Percentiles rank a stretch among this genome's conserved stretches.
phyloP scores from a whole-genome alignment of 1,140 invertebrate genomes.

The Drosophila sucinea region DNA sequence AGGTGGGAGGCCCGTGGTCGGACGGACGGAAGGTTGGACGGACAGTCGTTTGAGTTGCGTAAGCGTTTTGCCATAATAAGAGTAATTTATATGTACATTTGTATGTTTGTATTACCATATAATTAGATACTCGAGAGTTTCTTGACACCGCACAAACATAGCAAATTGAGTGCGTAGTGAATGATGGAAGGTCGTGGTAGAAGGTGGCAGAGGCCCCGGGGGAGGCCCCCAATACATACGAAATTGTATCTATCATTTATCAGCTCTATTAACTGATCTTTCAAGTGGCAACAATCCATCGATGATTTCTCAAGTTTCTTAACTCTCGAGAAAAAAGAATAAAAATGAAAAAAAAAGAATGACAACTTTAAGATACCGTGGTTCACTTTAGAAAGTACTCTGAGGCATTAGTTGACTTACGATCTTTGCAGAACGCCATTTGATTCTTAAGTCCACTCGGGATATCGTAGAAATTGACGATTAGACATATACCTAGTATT shows the following conservation, averaged over 20 bases:
- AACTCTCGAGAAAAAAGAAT: background rate
- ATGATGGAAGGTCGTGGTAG: slow-evolving; percentile 22
- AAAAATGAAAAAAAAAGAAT: slow-evolving; percentile 30
- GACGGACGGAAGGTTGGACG: background rate
- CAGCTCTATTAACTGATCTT: slow-evolving; percentile 76
- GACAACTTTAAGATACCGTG: background rate
- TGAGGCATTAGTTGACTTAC: too few species aligned
- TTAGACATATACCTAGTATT: too few species aligned
- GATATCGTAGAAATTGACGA: too few species aligned
- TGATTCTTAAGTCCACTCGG: too few species aligned
- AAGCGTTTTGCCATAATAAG: slow-evolving; percentile 62
- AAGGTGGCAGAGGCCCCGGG: background rate
- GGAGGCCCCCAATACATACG: slow-evolving; percentile 1
- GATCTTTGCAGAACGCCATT: too few species aligned
- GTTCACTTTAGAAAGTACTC: too few species aligned
- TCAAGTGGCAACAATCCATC: slow-evolving; percentile 46
- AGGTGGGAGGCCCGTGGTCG: background rate
- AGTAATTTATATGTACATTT: slow-evolving; percentile 80
- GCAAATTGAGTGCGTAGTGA: slow-evolving; percentile 37
- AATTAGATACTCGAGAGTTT: slow-evolving; percentile 79
- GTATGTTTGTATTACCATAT: slow-evolving; percentile 78
- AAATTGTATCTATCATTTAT: slow-evolving; percentile 76
- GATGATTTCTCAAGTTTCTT: slow-evolving; percentile 7
- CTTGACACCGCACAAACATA: slow-evolving; percentile 60
- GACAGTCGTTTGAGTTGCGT: slow-evolving; percentile 42